phyloP scores from a whole-genome alignment of 1,140 invertebrate genomes.

The Anastrepha obliqua region DNA sequence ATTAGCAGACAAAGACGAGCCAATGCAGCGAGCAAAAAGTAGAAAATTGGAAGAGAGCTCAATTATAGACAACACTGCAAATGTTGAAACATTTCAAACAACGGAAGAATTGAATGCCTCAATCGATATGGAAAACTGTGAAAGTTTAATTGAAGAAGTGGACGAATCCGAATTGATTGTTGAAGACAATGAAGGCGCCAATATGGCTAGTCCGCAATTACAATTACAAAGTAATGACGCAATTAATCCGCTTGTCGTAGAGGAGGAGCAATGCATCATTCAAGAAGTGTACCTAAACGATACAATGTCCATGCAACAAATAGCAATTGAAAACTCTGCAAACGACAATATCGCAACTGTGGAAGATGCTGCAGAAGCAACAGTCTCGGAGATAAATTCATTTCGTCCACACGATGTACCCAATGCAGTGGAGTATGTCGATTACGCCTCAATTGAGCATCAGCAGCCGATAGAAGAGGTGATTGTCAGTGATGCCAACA shows the following conservation, averaged over 20 bases:
- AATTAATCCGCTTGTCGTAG: not conserved
- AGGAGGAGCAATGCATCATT: not conserved
- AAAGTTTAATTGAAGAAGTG: not conserved
- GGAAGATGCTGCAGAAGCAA: not conserved
- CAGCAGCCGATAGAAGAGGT: constrained; percentile 32
- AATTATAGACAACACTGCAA: no score
- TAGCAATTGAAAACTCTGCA: not conserved
- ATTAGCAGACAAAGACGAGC: not conserved
- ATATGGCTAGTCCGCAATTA: not conserved
- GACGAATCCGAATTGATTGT: not conserved
- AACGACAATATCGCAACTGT: not conserved
- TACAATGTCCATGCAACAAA: constrained; percentile 36
- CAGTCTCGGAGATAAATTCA: not conserved
- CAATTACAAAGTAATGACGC: not conserved
- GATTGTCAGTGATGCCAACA: not conserved
- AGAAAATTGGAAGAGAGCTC: not conserved
- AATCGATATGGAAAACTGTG: not conserved
- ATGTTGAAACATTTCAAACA: not conserved
- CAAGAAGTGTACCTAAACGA: constrained; percentile 5
- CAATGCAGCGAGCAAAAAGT: not conserved
- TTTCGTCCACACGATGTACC: not conserved
- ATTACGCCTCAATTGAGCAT: not conserved
- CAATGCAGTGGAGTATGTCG: not conserved
- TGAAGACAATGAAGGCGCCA: not conserved
- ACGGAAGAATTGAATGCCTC: not conserved